These are phyloP conservation scores for Melanostoma mellinum DNA, from an alignment of 2,888 invertebrate genomes.

Conservation along the genomic window DNA sequence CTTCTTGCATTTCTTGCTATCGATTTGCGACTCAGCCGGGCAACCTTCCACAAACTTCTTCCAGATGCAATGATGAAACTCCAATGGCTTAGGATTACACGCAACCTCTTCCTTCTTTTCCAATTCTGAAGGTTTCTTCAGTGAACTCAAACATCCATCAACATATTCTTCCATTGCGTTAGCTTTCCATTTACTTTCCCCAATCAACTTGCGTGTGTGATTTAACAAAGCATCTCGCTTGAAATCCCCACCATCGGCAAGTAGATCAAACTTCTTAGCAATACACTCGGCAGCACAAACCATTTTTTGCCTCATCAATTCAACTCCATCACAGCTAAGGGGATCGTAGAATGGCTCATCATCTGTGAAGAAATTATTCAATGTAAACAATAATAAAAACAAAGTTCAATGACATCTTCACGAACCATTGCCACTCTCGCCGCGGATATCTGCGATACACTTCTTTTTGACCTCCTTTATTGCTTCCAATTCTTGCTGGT, in stretches of 20 bases:
- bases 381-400: no score
- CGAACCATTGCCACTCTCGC: slow-evolving; percentile 69
- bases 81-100: slow-evolving; percentile 73
- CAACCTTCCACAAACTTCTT: slow-evolving; percentile 74
- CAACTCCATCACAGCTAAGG: slow-evolving; percentile 74
- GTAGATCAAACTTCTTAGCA: slow-evolving; percentile 69
- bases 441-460: slow-evolving; percentile 70
- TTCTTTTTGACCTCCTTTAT: slow-evolving; percentile 68
- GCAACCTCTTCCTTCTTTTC: slow-evolving; percentile 31
- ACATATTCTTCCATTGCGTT: slow-evolving; percentile 69
- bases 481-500: slow-evolving; percentile 55
- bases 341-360: slow-evolving; percentile 73
- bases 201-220: slow-evolving; percentile 62
- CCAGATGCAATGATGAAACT: slow-evolving; percentile 75
- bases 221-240: slow-evolving; percentile 73
- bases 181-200: slow-evolving; percentile 68
- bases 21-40: slow-evolving; percentile 74
- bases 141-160: slow-evolving; percentile 73
- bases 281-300: slow-evolving; percentile 75
- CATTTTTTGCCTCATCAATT: slow-evolving; percentile 72
- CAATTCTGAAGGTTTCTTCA: slow-evolving; percentile 12
- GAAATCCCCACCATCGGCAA: slow-evolving; percentile 73
- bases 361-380: slow-evolving; percentile 33
- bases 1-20: slow-evolving; percentile 73
- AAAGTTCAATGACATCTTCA: slow-evolving; percentile 9